phyloP scores from a whole-genome alignment of 2,888 invertebrate genomes.

The Torymus aiolomorphi region DNA sequence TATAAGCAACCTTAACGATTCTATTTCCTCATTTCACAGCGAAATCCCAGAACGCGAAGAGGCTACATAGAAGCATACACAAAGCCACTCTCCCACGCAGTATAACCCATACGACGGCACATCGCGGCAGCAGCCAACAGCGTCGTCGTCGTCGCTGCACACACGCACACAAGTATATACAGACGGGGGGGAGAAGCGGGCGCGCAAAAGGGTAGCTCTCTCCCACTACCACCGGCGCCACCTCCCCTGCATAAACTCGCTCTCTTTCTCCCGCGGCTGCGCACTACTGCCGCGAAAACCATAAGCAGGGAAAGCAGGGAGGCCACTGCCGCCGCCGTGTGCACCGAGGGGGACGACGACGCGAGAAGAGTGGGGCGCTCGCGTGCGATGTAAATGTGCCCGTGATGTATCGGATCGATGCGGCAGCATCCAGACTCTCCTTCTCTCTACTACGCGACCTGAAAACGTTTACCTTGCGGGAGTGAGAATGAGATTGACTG shows the following conservation, averaged over 20 bases:
- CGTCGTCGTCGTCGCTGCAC: not conserved
- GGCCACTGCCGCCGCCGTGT: conserved; percentile 5
- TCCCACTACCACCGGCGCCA: conserved; percentile 62
- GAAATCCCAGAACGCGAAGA: too few relatives aligned
- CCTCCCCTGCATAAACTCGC: not conserved
- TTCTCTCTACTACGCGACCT: conserved; percentile 72
- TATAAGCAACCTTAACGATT: too few relatives aligned
- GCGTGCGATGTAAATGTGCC: conserved; percentile 72
- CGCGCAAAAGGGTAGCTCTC: conserved; percentile 48
- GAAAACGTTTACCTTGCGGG: conserved; percentile 71
- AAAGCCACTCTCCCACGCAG: too few relatives aligned
- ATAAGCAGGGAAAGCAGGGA: not conserved
- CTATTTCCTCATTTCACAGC: too few relatives aligned
- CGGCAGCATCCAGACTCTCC: conserved; percentile 71
- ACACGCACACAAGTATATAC: not conserved
- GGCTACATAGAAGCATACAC: too few relatives aligned
- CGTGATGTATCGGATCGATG: conserved; percentile 76
- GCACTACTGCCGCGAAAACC: not conserved
- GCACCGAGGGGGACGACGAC: not conserved
- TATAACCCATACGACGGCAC: not conserved
- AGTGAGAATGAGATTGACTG: not conserved
- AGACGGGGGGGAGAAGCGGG: not conserved
- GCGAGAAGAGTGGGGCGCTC: not conserved
- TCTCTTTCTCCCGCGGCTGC: conserved; percentile 12
- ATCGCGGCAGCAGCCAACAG: not conserved